Base-by-base conservation (phyloP, 2,797 vertebrate species). In the Ctenosaura bakeri region DNA sequence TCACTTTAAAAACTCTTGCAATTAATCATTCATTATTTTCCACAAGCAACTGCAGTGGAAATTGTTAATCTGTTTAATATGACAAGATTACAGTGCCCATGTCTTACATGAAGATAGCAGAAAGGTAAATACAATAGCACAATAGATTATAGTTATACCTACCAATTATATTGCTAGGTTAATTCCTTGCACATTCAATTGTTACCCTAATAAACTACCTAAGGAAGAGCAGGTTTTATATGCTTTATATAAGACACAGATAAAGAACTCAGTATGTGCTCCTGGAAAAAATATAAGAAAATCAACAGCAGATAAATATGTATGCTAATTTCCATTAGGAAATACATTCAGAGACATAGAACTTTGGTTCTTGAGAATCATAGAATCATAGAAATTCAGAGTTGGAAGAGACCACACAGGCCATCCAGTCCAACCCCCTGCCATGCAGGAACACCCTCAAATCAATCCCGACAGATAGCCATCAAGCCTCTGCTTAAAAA, bases 61-160 rank as follows among this genome's bases (percentile, higher is more conserved):
- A 54, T 29, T 64, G n/a, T 87, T 87, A 46, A 78, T 87, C 74
- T 78, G 8, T 52, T 87, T 87, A 87, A 87, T 87, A 87, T 78
- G 74, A 62, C 74, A 46, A 77, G 54, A 77, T 77, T 77, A 73
- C 50, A 64, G 18, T 20, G 16, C 50, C 56, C 16, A 46, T 66
- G 56, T 64, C 42, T 20, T 64, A 78, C 74, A 77, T 22, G 18
- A 78, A 64, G 77, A 79, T 64, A 78, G 29, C 29, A n/a, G 29
- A 87, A 74, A 50, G 16, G 74, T 78, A 78, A 87, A 64, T 18
- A 87, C 29, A 64, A 87, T 42, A 87, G n/a, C 24, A n/a, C 38
- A 24, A 76, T 13, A 56, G 26, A 20, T 59, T 9, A 46, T 59
- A 20, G 18, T 16, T 59, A 59, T 59, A 59, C 56, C 59, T 59